These are phyloP conservation scores for Megalurothrips usitatus DNA, from an alignment of 2,888 invertebrate species.

Conservation along the genomic window DNA sequence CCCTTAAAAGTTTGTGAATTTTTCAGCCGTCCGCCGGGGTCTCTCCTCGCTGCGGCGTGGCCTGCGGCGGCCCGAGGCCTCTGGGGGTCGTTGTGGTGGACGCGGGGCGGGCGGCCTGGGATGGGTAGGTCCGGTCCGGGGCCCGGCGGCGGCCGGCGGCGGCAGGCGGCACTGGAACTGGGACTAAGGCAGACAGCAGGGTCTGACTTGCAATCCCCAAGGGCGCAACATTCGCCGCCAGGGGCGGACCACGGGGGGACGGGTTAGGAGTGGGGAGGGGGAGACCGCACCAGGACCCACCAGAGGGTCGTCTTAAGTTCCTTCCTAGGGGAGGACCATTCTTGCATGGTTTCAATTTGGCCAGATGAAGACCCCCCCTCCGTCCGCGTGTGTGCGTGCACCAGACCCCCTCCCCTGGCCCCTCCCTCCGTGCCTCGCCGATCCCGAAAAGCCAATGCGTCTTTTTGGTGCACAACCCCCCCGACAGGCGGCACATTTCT, in stretches of 20 bases:
- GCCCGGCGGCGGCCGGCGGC: background rate
- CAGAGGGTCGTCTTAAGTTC: constrained; percentile 5
- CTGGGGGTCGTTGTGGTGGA: background rate
- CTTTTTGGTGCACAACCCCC: too few species aligned
- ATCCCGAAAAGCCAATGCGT: too few species aligned
- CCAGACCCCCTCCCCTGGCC: background rate
- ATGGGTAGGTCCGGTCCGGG: too few species aligned
- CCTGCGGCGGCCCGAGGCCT: too few species aligned
- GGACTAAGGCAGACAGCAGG: background rate
- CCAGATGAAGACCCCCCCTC: background rate
- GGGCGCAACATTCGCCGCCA: background rate
- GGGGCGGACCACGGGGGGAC: background rate
- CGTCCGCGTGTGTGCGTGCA: too few species aligned
- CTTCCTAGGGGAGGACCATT: background rate
- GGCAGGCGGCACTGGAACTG: too few species aligned
- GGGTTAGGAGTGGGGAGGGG: background rate
- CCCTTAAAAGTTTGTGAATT: background rate
- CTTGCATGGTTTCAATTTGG: constrained; percentile 24
- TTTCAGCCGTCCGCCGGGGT: background rate
- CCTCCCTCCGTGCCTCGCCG: background rate
- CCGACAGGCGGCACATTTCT: too few species aligned
- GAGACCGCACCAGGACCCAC: background rate
- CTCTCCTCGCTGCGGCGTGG: background rate
- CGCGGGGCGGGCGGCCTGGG: background rate
- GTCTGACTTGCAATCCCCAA: background rate